These are phyloP conservation scores for Choreutis nemorana DNA, from an alignment of 2,888 invertebrate genomes.

Conservation along the genomic window DNA sequence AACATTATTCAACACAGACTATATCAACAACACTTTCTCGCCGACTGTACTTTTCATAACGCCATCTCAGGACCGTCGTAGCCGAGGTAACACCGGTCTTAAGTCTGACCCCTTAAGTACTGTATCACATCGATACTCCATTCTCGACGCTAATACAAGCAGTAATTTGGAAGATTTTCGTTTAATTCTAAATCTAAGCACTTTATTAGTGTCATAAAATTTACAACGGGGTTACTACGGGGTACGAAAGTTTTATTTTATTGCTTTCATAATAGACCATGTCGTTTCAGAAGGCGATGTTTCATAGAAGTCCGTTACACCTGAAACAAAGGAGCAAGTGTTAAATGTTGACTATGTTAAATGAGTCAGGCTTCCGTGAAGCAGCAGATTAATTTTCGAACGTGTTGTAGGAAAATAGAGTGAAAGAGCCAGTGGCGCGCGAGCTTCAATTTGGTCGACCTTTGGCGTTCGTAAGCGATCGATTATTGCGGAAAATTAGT, in stretches of 20 bases:
- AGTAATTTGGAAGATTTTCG: constrained; percentile 43
- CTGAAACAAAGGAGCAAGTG: constrained; percentile 49
- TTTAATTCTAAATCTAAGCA: constrained; percentile 26
- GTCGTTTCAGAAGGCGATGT: constrained; percentile 15
- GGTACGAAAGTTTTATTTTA: constrained; percentile 27
- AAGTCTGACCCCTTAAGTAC: no score
- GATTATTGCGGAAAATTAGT: constrained; percentile 31
- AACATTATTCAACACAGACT: constrained; percentile 22
- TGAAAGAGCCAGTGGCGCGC: neutral
- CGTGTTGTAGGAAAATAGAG: no score
- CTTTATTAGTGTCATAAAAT: constrained; percentile 29
- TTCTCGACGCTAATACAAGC: constrained; percentile 11
- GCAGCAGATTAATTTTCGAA: no score
- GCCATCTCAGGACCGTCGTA: no score
- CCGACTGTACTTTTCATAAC: constrained; percentile 16
- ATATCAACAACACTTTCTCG: constrained; percentile 18
- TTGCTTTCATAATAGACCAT: constrained; percentile 55
- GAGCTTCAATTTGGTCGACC: constrained; percentile 2
- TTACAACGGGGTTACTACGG: constrained; percentile 47
- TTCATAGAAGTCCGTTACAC: constrained; percentile 22
- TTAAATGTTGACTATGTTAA: no score
- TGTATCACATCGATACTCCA: constrained; percentile 9
- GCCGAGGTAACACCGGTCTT: constrained; percentile 12
- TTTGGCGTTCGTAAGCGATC: constrained; percentile 10
- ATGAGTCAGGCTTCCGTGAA: no score